These are phyloP conservation scores for Muntiacus muntjak DNA, from an alignment of 2,113 vertebrate genomes.

Conservation along the genomic window DNA sequence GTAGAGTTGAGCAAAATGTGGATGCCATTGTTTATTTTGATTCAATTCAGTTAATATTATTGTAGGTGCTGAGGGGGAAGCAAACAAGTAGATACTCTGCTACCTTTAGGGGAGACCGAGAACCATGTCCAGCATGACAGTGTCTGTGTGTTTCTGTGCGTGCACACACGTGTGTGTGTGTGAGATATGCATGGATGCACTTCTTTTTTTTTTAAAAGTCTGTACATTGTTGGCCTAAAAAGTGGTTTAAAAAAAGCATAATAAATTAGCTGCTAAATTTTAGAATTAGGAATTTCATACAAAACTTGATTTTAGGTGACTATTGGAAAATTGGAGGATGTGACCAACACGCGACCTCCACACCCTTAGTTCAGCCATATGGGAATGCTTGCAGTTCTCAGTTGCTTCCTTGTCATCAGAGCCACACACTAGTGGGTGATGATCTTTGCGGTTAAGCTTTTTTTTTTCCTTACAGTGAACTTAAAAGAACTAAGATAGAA, in stretches of 20 bases:
- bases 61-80: neutral
- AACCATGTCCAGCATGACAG: neutral
- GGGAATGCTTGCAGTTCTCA: neutral
- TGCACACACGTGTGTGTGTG: neutral
- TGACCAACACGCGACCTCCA: neutral
- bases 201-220: neutral
- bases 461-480: neutral
- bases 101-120: neutral
- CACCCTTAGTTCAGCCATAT: neutral
- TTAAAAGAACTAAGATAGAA: neutral
- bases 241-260: neutral
- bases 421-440: neutral
- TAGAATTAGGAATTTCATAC: neutral
- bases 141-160: accelerated
- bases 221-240: neutral
- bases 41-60: neutral
- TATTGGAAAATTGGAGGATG: neutral
- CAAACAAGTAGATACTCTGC: neutral
- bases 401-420: neutral
- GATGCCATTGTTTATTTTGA: neutral
- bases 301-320: neutral
- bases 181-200: neutral
- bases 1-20: neutral
- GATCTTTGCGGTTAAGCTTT: neutral
- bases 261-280: neutral